Conservation (phyloP, 2,888 invertebrate genomes). For the Diploptera punctata region DNA sequence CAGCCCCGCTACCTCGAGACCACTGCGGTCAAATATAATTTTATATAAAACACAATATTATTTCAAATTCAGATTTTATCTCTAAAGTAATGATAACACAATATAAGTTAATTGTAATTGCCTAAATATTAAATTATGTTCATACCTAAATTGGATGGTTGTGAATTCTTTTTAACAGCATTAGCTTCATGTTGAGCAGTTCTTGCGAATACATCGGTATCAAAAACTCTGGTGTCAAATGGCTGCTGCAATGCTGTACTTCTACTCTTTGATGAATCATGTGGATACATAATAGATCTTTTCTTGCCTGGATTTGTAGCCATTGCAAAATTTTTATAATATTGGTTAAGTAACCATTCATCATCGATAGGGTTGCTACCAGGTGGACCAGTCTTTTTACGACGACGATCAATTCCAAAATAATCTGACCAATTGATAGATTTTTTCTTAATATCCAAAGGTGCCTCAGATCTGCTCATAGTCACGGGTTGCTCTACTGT, state of each 20-base stretch:
- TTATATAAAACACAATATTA: too few species aligned
- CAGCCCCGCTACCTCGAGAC: too few species aligned
- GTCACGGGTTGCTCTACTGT: conserved; percentile 26
- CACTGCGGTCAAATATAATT: too few species aligned
- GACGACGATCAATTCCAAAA: conserved; percentile 82
- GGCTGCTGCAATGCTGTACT: conserved; percentile 27
- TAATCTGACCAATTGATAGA: conserved; percentile 88
- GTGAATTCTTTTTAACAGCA: conserved; percentile 16
- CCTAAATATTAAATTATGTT: too few species aligned
- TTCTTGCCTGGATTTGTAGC: conserved; percentile 45
- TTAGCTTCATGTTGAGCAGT: conserved; percentile 45
- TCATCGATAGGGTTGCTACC: conserved; percentile 59
- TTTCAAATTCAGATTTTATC: too few species aligned
- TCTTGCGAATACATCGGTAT: conserved; percentile 46
- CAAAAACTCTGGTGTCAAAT: conserved; percentile 38
- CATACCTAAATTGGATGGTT: too few species aligned
- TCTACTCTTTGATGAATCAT: conserved; percentile 12
- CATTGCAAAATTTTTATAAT: conserved; percentile 57
- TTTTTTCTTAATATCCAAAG: conserved; percentile 73
- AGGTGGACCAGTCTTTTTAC: conserved; percentile 66
- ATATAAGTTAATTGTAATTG: too few species aligned
- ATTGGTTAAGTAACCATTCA: conserved; percentile 64
- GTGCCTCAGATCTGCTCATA: conserved; percentile 42
- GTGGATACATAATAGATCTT: not conserved
- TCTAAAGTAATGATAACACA: too few species aligned